Conservation (phyloP, 2,888 invertebrate genomes). For the Drosophila cognata region DNA sequence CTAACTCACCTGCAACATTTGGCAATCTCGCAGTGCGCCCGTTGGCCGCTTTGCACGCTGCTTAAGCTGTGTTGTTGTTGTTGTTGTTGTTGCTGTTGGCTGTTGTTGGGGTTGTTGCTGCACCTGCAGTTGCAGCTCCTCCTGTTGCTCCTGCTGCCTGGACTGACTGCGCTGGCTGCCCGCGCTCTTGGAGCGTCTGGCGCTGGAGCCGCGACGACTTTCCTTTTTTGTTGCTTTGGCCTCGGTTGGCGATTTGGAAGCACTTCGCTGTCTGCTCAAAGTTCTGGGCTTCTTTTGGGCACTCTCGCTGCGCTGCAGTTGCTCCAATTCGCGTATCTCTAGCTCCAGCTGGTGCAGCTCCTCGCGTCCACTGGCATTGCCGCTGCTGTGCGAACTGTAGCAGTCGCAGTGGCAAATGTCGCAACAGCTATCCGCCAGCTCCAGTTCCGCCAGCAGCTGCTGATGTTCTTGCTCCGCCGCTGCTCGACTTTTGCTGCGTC, state of each 20-base stretch:
- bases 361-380: slow-evolving; percentile 46
- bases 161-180: slow-evolving; percentile 66
- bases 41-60: slow-evolving; percentile 30
- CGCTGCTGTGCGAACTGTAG: slow-evolving; percentile 81
- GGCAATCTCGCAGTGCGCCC: slow-evolving; percentile 72
- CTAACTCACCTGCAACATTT: slow-evolving; percentile 74
- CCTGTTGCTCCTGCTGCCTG: slow-evolving; percentile 41
- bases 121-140: slow-evolving; percentile 1
- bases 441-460: slow-evolving; percentile 71
- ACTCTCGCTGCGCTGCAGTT: slow-evolving; percentile 57
- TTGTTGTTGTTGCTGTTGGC: not conserved
- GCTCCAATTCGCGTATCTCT: slow-evolving; percentile 49
- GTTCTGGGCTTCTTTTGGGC: slow-evolving; percentile 18
- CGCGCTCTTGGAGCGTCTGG: slow-evolving; percentile 79
- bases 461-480: slow-evolving; percentile 64
- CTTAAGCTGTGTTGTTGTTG: slow-evolving; percentile 4
- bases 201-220: slow-evolving; percentile 44
- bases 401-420: slow-evolving; percentile 84
- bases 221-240: slow-evolving; percentile 8
- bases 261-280: slow-evolving; percentile 33
- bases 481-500: slow-evolving; percentile 63
- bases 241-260: slow-evolving; percentile 48
- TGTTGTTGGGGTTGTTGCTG: not conserved
- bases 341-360: slow-evolving; percentile 44
- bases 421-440: slow-evolving; percentile 81